Base-by-base conservation (phyloP, 2,797 vertebrate genomes). In the Tiaroga cobitis region DNA sequence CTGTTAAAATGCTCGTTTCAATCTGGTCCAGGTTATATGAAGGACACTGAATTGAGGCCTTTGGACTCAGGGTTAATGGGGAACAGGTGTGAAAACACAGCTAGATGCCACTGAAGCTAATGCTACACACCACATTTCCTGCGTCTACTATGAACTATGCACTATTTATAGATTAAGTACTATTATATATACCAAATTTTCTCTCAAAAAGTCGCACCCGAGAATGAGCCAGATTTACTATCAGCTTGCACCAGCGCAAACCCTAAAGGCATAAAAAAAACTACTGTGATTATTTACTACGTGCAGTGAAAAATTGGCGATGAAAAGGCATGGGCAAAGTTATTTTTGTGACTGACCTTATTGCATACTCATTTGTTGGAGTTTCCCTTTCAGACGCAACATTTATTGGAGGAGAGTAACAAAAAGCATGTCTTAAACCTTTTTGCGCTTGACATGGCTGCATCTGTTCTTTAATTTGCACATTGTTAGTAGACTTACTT, bases 61-160 rank as follows among this genome's bases (percentile, higher is more conserved):
- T 1, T 72, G 29, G 16, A 70, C 80, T 85, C 69, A 80, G 89
- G 90, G 88, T 86, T 34, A 37, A 93, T 90, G 26, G 87, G 73
- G 59, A 83, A 85, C 91, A 92, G 92, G 93, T 95, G 92, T 93
- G 83, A 88, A 95, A 95, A 94, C 90, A 92, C n/a, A 83, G 56
- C 74, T 29, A 70, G 81, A 76, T 54, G 82, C 32, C 59, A 67
- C 26, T 63, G 8, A 26, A 61, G 76, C 56, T 63, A 61, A 79
- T 18, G 37, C 56, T 78, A 18, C 37, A 8, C 1, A 39, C 56
- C 8, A 78, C 26, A 37, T 76, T 24, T 6, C 19, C 49, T 56
- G 51, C 11, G 10, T 21, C 10, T 21, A 24, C 46, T 16, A n/a
- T 8, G 24, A 77, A 9, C 9, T 2, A 13, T 75, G 46, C 21